phyloP scores from a whole-genome alignment of 1,140 invertebrate species.

The Drosophila saltans region DNA sequence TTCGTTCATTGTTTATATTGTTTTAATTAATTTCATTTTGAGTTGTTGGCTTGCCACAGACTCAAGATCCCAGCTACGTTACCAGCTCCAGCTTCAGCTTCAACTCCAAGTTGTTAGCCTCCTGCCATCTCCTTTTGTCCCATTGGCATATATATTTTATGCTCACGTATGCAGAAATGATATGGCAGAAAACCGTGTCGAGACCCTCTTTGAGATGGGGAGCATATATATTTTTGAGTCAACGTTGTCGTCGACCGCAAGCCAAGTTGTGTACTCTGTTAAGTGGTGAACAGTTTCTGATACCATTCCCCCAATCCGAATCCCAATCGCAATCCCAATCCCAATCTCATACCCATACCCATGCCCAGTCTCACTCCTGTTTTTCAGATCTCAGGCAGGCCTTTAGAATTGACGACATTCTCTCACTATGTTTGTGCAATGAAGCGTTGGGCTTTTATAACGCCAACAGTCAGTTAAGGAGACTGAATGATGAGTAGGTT shows the following conservation, averaged over 20 bases:
- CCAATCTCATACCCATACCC: not conserved
- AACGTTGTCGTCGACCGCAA: constrained; percentile 49
- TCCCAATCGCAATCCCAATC: not conserved
- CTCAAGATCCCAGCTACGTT: constrained; percentile 15
- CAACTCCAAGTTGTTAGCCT: not conserved
- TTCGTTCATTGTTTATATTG: constrained; percentile 64
- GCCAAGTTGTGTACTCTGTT: constrained; percentile 67
- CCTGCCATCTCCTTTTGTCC: not conserved
- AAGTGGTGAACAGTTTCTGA: constrained; percentile 47
- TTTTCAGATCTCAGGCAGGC: constrained; percentile 30
- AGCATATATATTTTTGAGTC: constrained; percentile 22
- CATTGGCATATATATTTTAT: constrained; percentile 52
- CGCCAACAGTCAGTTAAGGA: constrained; percentile 73
- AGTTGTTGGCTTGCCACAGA: constrained; percentile 53
- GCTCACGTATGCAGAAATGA: constrained; percentile 67
- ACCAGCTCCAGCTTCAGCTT: not conserved
- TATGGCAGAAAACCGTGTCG: constrained; percentile 39
- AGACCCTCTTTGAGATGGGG: constrained; percentile 12
- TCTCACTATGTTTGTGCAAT: constrained; percentile 75
- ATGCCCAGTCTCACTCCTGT: not conserved
- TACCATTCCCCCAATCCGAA: not conserved
- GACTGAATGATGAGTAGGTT: constrained; percentile 34
- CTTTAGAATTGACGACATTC: constrained; percentile 59
- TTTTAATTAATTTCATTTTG: constrained; percentile 75
- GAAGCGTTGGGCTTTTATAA: constrained; percentile 78